A percentile compares a stretch with the other conserved stretches of the same genome.
These are phyloP conservation scores for Dallia pectoralis DNA, from an alignment of 2,797 vertebrate species.

Conservation along the genomic window DNA sequence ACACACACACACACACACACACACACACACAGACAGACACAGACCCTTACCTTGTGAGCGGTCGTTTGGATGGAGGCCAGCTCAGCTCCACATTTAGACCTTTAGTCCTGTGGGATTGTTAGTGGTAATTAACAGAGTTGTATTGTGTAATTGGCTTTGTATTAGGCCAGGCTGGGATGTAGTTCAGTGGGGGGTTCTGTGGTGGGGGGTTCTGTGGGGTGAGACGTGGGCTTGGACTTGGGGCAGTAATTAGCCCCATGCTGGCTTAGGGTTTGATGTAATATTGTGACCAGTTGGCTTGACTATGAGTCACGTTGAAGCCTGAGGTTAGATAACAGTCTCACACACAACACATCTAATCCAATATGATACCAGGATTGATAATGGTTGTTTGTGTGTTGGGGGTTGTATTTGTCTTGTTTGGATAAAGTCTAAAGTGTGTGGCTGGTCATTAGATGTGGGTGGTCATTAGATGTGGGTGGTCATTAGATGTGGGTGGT, in stretches of 20 bases:
- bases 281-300: too few relatives aligned
- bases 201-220: slow-evolving; percentile 19
- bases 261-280: too few relatives aligned
- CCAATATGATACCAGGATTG: too few relatives aligned
- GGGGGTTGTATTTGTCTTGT: too few relatives aligned
- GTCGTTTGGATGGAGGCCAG: slow-evolving; percentile 33
- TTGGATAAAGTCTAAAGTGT: neutral
- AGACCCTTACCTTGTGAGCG: slow-evolving; percentile 5
- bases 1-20: slow-evolving; percentile 4
- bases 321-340: too few relatives aligned
- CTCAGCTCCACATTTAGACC: slow-evolving; percentile 30
- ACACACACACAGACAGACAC: slow-evolving; percentile 9
- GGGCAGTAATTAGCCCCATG: neutral
- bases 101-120: slow-evolving; percentile 26
- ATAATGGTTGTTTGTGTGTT: too few relatives aligned
- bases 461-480: neutral
- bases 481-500: too few relatives aligned
- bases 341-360: too few relatives aligned
- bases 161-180: slow-evolving; percentile 23
- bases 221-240: neutral
- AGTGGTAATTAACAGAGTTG: slow-evolving; percentile 40
- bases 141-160: slow-evolving; percentile 40
- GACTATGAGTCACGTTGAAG: too few relatives aligned
- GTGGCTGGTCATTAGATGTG: neutral
- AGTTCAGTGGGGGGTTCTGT: slow-evolving; percentile 21